Percentiles rank a stretch among this genome's conserved stretches.
Conservation (phyloP, 2,113 vertebrate genomes). For the Corythornis cristatus region DNA sequence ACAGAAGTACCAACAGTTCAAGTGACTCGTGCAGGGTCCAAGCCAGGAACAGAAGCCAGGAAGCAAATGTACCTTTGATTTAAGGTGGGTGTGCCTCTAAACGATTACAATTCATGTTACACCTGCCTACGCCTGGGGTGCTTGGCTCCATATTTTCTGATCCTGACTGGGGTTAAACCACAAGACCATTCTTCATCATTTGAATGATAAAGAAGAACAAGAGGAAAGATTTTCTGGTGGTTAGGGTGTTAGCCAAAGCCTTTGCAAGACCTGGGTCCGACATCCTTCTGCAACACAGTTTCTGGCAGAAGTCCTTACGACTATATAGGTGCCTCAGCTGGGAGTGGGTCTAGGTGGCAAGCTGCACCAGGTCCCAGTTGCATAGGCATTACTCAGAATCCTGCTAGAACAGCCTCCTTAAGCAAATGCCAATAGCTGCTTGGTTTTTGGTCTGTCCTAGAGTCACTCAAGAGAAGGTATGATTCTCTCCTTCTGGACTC, state of each 20-base stretch:
- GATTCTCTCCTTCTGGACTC: neutral
- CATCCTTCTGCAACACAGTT: neutral
- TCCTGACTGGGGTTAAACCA: neutral
- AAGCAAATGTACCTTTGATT: conserved; percentile 51
- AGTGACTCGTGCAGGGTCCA: neutral
- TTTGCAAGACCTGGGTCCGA: neutral
- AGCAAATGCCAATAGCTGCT: neutral
- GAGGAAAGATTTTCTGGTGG: conserved; percentile 27
- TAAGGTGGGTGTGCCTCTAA: conserved; percentile 28
- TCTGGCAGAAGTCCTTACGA: conserved; percentile 5
- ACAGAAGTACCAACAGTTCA: neutral
- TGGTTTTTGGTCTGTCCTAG: accelerated
- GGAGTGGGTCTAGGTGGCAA: neutral
- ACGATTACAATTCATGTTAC: neutral
- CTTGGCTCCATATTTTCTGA: conserved; percentile 40
- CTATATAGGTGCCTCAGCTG: neutral
- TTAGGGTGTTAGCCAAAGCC: conserved; percentile 48
- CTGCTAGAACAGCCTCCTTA: neutral
- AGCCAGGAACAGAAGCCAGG: conserved; percentile 50
- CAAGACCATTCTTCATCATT: conserved; percentile 47
- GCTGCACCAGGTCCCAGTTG: neutral
- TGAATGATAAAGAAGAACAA: conserved; percentile 53
- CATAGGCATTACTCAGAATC: neutral
- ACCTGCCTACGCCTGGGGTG: conserved; percentile 32
- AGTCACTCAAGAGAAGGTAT: neutral